Percentiles rank a stretch among this genome's conserved stretches.
These are phyloP conservation scores for Atrichornis clamosus DNA, from an alignment of 2,113 vertebrate genomes.

Conservation along the genomic window DNA sequence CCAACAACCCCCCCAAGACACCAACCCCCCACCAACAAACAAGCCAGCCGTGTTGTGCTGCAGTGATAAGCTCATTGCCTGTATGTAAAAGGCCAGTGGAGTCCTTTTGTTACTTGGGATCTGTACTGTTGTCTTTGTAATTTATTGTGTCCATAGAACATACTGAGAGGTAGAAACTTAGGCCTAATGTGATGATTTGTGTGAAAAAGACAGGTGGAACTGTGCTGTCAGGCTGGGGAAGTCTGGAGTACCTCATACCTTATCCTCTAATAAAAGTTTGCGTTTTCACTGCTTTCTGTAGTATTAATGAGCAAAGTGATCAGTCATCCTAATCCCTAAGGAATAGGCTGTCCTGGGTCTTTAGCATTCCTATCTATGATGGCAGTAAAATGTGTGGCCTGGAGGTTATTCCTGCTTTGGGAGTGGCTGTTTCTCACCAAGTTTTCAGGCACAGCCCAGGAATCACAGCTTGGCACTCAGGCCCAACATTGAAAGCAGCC, in stretches of 20 bases:
- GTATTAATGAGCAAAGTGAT: background rate
- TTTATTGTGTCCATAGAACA: background rate
- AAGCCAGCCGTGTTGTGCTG: background rate
- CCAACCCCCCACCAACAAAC: accelerated
- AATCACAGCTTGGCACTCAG: background rate
- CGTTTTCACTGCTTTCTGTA: background rate
- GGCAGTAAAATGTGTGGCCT: background rate
- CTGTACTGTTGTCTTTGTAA: background rate
- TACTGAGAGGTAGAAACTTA: background rate
- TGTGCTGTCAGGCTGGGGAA: background rate
- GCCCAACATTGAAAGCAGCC: background rate
- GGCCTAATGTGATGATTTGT: background rate
- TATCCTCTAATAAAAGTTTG: background rate
- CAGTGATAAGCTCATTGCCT: background rate
- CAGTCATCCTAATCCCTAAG: background rate
- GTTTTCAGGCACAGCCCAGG: background rate
- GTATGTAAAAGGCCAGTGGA: background rate
- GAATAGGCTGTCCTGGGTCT: background rate
- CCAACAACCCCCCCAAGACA: accelerated
- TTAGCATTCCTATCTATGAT: background rate
- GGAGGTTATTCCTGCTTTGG: background rate
- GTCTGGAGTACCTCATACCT: background rate
- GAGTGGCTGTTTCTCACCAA: background rate
- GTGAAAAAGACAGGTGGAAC: background rate
- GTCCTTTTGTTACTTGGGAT: background rate